phyloP scores from a whole-genome alignment of 2,797 vertebrate genomes.

The Enoplosus armatus region DNA sequence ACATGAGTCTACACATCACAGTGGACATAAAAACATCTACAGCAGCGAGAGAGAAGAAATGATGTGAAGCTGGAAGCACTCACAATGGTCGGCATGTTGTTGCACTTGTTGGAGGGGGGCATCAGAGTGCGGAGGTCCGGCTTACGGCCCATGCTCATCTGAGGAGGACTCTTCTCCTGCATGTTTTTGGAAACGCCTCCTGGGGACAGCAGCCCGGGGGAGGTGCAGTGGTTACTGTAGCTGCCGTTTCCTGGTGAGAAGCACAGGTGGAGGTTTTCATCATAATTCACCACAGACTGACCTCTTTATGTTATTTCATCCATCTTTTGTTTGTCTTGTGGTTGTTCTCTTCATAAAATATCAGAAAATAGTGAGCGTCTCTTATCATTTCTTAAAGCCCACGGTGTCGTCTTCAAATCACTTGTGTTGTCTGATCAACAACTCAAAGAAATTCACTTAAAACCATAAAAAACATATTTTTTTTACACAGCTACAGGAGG shows the following conservation, averaged over 20 bases:
- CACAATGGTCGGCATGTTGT: constrained; percentile 92
- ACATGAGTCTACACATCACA: not conserved
- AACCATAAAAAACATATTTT: no score
- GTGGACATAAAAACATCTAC: fast-evolving
- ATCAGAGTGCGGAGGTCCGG: constrained; percentile 95
- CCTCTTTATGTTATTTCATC: no score
- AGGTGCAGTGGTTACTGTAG: constrained; percentile 92
- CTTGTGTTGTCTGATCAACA: no score
- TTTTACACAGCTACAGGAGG: no score
- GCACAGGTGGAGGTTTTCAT: not conserved
- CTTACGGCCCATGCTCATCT: constrained; percentile 93
- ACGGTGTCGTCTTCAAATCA: no score
- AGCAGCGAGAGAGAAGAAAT: not conserved
- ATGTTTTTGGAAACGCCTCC: constrained; percentile 91
- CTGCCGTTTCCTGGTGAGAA: constrained; percentile 87
- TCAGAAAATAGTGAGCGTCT: no score
- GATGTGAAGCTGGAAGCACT: constrained; percentile 35
- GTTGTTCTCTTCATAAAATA: no score
- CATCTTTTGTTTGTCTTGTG: not conserved
- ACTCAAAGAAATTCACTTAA: no score
- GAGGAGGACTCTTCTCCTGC: constrained; percentile 93
- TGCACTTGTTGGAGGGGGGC: constrained; percentile 91
- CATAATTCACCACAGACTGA: not conserved
- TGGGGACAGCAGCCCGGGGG: constrained; percentile 94
- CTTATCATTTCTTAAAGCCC: no score